Evolutionary conservation across 2,113 vertebrate species (phyloP).

Genomic region (Eulacestoma nigropectus): DNA sequence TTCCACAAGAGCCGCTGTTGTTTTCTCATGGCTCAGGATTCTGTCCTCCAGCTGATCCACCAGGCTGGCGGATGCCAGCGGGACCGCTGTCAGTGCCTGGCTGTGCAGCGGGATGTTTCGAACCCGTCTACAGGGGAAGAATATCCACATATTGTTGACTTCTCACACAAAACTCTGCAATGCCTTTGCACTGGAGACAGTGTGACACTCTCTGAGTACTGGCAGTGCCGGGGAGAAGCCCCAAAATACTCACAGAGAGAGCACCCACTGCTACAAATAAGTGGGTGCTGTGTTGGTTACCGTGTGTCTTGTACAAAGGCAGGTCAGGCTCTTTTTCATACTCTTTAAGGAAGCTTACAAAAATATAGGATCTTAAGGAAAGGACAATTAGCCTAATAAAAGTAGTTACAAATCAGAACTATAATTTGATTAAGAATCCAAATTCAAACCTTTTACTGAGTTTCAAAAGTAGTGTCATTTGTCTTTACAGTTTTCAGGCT

Average conservation of each 20-base stretch:
- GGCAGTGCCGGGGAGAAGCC: background rate
- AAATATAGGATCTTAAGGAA: background rate
- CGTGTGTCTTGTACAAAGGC: background rate
- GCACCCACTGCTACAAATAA: background rate
- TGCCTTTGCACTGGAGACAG: background rate
- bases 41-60: slow-evolving; percentile 76
- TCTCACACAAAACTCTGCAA: background rate
- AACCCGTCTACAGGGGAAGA: slow-evolving; percentile 55
- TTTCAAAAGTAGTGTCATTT: background rate
- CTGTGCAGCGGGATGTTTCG: slow-evolving; percentile 73
- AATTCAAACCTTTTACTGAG: background rate
- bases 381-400: background rate
- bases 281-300: background rate
- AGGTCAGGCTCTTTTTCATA: background rate
- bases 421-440: background rate
- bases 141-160: background rate
- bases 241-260: background rate
- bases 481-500: background rate
- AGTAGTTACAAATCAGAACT: background rate
- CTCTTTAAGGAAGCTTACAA: background rate
- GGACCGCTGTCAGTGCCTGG: slow-evolving; percentile 73
- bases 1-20: slow-evolving; percentile 72
- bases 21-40: slow-evolving; percentile 77
- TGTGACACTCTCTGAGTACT: background rate
- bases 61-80: slow-evolving; percentile 63